Evolutionary conservation across 2,113 vertebrate species (phyloP).

Genomic region (Gila orcuttii): DNA sequence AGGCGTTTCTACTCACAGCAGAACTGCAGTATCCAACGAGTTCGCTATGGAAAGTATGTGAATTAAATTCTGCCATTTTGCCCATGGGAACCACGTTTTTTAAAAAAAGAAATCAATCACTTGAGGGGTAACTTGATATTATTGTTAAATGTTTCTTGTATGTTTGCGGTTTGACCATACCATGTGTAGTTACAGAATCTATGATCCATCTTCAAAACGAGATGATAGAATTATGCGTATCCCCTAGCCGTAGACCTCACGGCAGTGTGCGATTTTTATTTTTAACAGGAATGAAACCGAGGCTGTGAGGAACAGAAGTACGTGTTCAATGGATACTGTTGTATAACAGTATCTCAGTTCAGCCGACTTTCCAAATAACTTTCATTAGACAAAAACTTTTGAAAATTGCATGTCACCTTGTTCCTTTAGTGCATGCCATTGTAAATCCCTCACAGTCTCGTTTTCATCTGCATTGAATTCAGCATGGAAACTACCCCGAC

Average conservation of each 20-base stretch:
- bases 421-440: too few relatives aligned
- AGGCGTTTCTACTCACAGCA: background rate
- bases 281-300: too few relatives aligned
- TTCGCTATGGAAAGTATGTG: background rate
- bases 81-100: background rate
- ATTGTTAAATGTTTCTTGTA: background rate
- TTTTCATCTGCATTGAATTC: background rate
- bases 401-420: background rate
- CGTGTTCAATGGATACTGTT: background rate
- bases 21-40: background rate
- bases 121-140: background rate
- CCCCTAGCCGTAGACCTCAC: too few relatives aligned
- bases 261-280: too few relatives aligned
- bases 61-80: background rate
- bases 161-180: too few relatives aligned
- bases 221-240: background rate
- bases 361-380: too few relatives aligned
- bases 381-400: too few relatives aligned
- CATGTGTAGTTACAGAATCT: too few relatives aligned
- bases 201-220: background rate
- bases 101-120: background rate
- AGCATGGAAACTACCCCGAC: background rate
- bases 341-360: background rate
- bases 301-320: background rate
- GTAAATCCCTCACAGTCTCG: background rate